These are phyloP conservation scores for Semnornis frantzii DNA, from an alignment of 2,113 vertebrate species.

Conservation along the genomic window DNA sequence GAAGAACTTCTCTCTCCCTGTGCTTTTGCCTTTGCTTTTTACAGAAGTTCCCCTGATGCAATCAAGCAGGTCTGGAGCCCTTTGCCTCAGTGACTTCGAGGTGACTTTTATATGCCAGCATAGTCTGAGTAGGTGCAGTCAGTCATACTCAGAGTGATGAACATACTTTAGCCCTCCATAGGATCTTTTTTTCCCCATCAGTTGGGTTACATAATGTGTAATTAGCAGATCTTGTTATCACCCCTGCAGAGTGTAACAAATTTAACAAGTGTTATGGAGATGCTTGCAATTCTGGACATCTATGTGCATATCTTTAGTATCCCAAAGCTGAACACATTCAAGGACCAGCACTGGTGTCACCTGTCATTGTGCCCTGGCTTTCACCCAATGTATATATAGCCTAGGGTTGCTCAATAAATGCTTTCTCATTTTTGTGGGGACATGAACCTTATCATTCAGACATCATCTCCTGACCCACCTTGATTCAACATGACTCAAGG, in stretches of 20 bases:
- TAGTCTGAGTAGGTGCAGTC: neutral
- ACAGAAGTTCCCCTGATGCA: too few species aligned
- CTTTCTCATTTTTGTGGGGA: neutral
- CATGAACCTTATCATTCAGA: neutral
- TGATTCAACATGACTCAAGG: neutral
- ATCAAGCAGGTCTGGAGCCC: too few species aligned
- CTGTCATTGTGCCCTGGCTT: neutral
- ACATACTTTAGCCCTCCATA: neutral
- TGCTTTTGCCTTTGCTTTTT: too few species aligned
- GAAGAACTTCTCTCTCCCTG: too few species aligned
- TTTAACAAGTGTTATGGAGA: neutral
- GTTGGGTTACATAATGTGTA: neutral
- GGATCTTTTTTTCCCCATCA: neutral
- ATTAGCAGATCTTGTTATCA: neutral
- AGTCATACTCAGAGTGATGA: neutral
- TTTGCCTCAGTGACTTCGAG: neutral
- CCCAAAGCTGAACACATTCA: neutral
- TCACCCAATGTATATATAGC: neutral
- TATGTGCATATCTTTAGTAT: neutral
- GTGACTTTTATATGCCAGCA: neutral
- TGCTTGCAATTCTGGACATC: neutral
- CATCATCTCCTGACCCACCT: neutral
- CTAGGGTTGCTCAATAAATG: neutral
- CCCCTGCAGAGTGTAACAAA: neutral
- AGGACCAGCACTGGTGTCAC: neutral